A percentile compares a stretch with the other conserved stretches of the same genome.
These are phyloP conservation scores for Chydorus sphaericus DNA, from an alignment of 2,888 invertebrate genomes.

Conservation along the genomic window DNA sequence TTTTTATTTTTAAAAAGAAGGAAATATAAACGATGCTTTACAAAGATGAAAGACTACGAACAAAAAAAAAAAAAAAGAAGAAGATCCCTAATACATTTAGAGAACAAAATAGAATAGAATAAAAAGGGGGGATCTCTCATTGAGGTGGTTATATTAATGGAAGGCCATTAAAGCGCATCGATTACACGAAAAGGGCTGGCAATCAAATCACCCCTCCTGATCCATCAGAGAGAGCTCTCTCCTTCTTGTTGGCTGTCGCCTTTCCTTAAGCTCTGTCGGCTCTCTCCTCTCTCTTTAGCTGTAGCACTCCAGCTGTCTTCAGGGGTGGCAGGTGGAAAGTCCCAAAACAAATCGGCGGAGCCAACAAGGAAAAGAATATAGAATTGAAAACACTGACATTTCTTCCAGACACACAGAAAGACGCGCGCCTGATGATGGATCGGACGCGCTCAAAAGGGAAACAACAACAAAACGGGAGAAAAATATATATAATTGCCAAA, in stretches of 20 bases:
- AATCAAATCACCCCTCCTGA: conserved; percentile 2
- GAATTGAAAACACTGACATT: too few species aligned
- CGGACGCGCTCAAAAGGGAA: not conserved
- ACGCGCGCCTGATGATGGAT: not conserved
- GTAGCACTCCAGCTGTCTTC: too few species aligned
- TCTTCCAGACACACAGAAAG: too few species aligned
- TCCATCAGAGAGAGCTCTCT: not conserved
- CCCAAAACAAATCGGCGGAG: conserved; percentile 1
- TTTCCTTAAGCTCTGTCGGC: not conserved
- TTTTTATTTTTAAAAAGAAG: too few species aligned
- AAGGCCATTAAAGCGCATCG: conserved; percentile 3
- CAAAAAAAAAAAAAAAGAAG: too few species aligned
- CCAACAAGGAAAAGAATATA: too few species aligned
- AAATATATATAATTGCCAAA: too few species aligned
- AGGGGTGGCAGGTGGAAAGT: conserved; percentile 3
- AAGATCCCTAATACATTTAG: too few species aligned
- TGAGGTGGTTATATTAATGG: not conserved
- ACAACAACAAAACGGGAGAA: not conserved
- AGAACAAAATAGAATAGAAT: too few species aligned
- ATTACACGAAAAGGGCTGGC: conserved; percentile 5
- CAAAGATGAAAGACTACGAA: too few species aligned
- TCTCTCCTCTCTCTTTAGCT: not conserved
- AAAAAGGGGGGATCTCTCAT: not conserved
- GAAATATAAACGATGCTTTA: too few species aligned
- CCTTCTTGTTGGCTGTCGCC: not conserved